phyloP scores from a whole-genome alignment of 2,888 invertebrate species.

The Standfussiana lucernea region DNA sequence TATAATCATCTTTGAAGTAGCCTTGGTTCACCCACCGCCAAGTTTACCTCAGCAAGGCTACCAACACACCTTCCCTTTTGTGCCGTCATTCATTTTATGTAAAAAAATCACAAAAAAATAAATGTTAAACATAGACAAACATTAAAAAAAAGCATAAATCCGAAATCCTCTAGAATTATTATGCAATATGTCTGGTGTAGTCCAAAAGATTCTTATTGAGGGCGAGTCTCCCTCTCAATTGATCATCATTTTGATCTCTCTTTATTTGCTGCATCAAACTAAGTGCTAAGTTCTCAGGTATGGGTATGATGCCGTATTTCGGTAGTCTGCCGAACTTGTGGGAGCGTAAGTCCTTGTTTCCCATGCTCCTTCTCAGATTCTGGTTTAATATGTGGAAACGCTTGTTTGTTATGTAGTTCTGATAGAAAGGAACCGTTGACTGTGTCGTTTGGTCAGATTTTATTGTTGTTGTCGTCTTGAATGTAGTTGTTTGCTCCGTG shows the following conservation, averaged over 20 bases:
- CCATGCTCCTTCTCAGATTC: slow-evolving; percentile 36
- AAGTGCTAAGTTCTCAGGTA: slow-evolving; percentile 64
- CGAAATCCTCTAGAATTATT: neutral
- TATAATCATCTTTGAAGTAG: neutral
- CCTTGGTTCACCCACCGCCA: neutral
- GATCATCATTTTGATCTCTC: slow-evolving; percentile 33
- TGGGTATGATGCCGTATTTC: slow-evolving; percentile 63
- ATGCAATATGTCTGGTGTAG: neutral
- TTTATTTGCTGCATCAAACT: slow-evolving; percentile 51
- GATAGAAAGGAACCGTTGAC: slow-evolving; percentile 22
- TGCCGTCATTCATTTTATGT: neutral
- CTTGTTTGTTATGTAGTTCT: slow-evolving; percentile 9
- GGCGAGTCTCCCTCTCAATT: neutral
- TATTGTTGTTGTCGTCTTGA: neutral
- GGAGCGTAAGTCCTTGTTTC: neutral
- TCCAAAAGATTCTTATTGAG: slow-evolving; percentile 25
- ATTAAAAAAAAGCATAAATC: neutral
- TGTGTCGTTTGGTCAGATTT: neutral
- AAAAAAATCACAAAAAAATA: too few relatives aligned
- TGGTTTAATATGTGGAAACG: slow-evolving; percentile 40
- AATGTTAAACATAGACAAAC: neutral
- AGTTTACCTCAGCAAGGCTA: too few relatives aligned
- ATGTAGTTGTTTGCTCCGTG: neutral
- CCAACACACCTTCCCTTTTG: neutral
- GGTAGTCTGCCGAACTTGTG: slow-evolving; percentile 39